Evolutionary conservation across 2,113 vertebrate species (phyloP), one percentile per base, ranked within the genome.

Genomic region (Vicugna pacos): DNA sequence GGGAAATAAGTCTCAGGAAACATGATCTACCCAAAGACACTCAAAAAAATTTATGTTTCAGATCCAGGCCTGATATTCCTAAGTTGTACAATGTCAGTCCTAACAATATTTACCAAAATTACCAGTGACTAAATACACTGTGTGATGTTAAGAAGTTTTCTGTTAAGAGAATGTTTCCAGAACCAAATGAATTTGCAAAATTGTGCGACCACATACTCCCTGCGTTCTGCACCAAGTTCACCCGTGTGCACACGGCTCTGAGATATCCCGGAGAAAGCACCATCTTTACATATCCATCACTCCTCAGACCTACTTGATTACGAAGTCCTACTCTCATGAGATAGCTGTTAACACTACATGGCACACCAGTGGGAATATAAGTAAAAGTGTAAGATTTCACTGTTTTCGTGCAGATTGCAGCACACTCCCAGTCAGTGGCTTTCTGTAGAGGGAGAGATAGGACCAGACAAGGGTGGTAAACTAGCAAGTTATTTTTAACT

Each of bases 201-300:
- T 14, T 69, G 0, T 48, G 2, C 2, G 32, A 69, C 35, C 1
- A 50, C 15, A 42, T 30, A 15, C 4, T 65, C 6, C 26, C 17
- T 38, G 2, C 48, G 1, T 20, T 82, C 30, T 16, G 3, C 2
- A 35, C 10, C 42, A 22, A 50, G 2, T 52, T 17, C 7, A 67
- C 38, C 5, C 12, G 2, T 17, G n/a, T 35, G 19, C 60, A 88
- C 52, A 67, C 8, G 65, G 60, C 6, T 13, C 35, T 65, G 38
- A 83, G 38, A 60, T 26, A 67, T 17, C 22, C 12, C n/a, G 19
- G 17, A 72, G 6, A 90, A 95, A 67, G 6, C 12, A 3, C 5
- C 12, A 22, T 15, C 38, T 6, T 58, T 89, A n/a, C 75, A 28
- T 75, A 24, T 0, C 0, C 32, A 75, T 15, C 35, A 6, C 50